Percentiles rank a stretch among this genome's conserved stretches.
Conservation (phyloP, 1,140 invertebrate genomes). For the Zaprionus ghesquierei region DNA sequence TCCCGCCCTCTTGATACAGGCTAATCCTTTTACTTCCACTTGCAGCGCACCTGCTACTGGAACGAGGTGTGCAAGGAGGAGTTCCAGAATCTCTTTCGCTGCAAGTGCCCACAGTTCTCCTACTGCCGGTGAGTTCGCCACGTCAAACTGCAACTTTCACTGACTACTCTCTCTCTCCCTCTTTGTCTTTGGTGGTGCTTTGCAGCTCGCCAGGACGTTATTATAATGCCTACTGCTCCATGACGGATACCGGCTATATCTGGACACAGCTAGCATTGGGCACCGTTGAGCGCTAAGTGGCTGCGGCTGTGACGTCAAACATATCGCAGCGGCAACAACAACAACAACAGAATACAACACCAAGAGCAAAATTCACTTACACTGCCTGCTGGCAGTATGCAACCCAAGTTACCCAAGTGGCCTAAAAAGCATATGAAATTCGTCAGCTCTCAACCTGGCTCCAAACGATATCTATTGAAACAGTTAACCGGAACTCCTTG, state of each 20-base stretch:
- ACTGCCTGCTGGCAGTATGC: conserved; percentile 60
- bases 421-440: conserved; percentile 16
- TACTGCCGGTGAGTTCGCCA: conserved; percentile 87
- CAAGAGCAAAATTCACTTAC: conserved; percentile 29
- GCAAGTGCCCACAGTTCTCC: conserved; percentile 93
- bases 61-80: conserved; percentile 96
- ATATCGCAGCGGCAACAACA: conserved; percentile 45
- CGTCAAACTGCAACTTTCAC: background rate
- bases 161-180: too few species aligned
- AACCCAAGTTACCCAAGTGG: conserved; percentile 26
- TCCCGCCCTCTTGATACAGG: background rate
- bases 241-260: conserved; percentile 94
- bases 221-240: conserved; percentile 94
- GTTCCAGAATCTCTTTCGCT: conserved; percentile 92
- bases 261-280: conserved; percentile 88
- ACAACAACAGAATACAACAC: conserved; percentile 17
- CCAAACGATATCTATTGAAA: conserved; percentile 8
- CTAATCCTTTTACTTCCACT: background rate
- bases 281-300: conserved; percentile 45
- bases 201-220: conserved; percentile 89
- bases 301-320: conserved; percentile 43
- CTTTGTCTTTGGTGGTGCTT: too few species aligned
- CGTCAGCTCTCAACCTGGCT: conserved; percentile 1
- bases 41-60: conserved; percentile 94
- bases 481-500: conserved; percentile 18